These are phyloP conservation scores for Champsocephalus gunnari DNA, from an alignment of 2,797 vertebrate species.

Conservation along the genomic window DNA sequence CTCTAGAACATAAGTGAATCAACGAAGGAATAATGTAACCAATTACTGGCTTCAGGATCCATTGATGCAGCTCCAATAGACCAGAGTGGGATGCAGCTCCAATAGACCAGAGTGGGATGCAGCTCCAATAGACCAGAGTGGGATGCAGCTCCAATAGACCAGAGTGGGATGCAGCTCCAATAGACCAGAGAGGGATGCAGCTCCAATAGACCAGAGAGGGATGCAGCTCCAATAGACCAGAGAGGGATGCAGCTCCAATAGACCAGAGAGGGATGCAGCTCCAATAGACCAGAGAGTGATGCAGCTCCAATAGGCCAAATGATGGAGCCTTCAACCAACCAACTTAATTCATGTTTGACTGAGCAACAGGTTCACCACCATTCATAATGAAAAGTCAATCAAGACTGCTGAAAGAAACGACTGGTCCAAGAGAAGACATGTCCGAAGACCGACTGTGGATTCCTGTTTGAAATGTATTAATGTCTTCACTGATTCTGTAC, in stretches of 20 bases:
- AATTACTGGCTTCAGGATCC: not conserved
- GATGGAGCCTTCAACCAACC: not conserved
- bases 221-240: not conserved
- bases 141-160: not conserved
- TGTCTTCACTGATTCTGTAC: not conserved
- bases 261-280: not conserved
- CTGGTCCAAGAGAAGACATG: no score
- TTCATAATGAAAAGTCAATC: not conserved
- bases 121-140: not conserved
- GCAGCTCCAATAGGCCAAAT: not conserved
- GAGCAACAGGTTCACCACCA: not conserved
- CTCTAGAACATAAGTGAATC: conserved; percentile 3
- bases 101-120: not conserved
- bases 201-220: not conserved
- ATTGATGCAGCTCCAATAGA: not conserved
- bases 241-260: not conserved
- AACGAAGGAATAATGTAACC: not conserved
- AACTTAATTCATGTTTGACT: not conserved
- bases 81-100: not conserved
- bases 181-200: not conserved
- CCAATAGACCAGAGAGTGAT: not conserved
- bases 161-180: not conserved
- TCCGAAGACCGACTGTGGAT: not conserved
- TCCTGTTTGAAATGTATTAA: not conserved
- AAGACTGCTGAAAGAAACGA: no score